Percentiles rank a stretch among this genome's conserved stretches.
Conservation (phyloP, 2,888 invertebrate species). For the Lochmaea crataegi region DNA sequence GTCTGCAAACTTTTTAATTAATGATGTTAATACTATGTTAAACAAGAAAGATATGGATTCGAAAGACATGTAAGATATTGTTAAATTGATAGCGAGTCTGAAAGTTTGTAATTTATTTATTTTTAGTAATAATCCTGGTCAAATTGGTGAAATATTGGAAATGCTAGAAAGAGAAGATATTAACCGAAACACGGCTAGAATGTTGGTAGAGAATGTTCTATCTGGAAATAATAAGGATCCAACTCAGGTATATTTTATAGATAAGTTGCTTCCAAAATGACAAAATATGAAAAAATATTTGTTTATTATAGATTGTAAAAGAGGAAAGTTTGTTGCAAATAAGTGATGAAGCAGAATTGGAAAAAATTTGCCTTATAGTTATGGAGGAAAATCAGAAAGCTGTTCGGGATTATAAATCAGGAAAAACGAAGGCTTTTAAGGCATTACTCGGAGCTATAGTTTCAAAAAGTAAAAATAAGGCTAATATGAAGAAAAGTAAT, state of each 20-base stretch:
- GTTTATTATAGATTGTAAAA: conserved; percentile 68
- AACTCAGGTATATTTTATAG: conserved; percentile 58
- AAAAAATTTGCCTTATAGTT: conserved; percentile 71
- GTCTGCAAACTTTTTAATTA: conserved; percentile 77
- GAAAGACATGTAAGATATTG: conserved; percentile 69
- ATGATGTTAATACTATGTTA: conserved; percentile 75
- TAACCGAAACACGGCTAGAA: conserved; percentile 71
- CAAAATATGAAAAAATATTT: background rate
- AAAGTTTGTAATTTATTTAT: conserved; percentile 14
- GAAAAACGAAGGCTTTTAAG: conserved; percentile 77
- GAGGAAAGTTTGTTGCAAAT: conserved; percentile 75
- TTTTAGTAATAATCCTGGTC: conserved; percentile 53
- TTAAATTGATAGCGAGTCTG: background rate
- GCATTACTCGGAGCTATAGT: conserved; percentile 73
- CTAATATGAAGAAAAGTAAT: conserved; percentile 74
- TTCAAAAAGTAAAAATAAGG: conserved; percentile 71
- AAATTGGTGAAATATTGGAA: conserved; percentile 73
- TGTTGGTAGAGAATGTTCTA: conserved; percentile 67
- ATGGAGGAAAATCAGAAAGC: conserved; percentile 75
- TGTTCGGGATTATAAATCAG: conserved; percentile 74
- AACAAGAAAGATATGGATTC: conserved; percentile 73
- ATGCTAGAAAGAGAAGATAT: conserved; percentile 72
- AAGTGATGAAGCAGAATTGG: conserved; percentile 71
- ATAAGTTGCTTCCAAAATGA: background rate
- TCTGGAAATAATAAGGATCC: conserved; percentile 63